Percentiles rank a stretch among this genome's conserved stretches.
These are phyloP conservation scores for Hypomesus transpacificus DNA, from an alignment of 2,113 vertebrate species.

Conservation along the genomic window DNA sequence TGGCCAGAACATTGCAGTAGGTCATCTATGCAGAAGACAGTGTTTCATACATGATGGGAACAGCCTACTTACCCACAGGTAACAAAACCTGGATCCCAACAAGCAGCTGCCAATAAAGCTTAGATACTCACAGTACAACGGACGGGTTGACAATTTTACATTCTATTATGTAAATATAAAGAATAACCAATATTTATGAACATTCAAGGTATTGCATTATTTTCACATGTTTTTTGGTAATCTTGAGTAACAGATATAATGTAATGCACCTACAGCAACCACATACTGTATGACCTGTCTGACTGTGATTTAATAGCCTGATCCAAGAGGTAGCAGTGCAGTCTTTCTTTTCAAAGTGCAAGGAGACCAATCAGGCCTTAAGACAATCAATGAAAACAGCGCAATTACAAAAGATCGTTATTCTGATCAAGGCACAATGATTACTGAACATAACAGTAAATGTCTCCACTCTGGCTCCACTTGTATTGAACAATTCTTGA, in stretches of 20 bases:
- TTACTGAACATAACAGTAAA: constrained; percentile 27
- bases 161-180: neutral
- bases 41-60: too few relatives aligned
- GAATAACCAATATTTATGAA: constrained; percentile 6
- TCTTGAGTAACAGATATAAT: neutral
- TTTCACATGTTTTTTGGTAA: constrained; percentile 5
- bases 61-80: neutral
- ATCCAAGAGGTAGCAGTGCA: constrained; percentile 50
- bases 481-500: constrained; percentile 22
- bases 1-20: too few relatives aligned
- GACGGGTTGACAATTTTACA: neutral
- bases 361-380: constrained; percentile 29
- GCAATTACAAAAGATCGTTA: constrained; percentile 53
- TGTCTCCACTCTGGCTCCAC: constrained; percentile 16
- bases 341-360: constrained; percentile 36
- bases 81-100: neutral
- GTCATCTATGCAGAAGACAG: neutral
- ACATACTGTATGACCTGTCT: constrained; percentile 18
- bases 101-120: neutral
- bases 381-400: constrained; percentile 42
- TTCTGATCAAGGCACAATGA: constrained; percentile 62
- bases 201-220: constrained; percentile 4
- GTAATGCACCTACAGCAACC: constrained; percentile 1
- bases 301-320: constrained; percentile 12
- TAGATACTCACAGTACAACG: neutral